phyloP scores from a whole-genome alignment of 2,888 invertebrate species.

The Polyommatus icarus region DNA sequence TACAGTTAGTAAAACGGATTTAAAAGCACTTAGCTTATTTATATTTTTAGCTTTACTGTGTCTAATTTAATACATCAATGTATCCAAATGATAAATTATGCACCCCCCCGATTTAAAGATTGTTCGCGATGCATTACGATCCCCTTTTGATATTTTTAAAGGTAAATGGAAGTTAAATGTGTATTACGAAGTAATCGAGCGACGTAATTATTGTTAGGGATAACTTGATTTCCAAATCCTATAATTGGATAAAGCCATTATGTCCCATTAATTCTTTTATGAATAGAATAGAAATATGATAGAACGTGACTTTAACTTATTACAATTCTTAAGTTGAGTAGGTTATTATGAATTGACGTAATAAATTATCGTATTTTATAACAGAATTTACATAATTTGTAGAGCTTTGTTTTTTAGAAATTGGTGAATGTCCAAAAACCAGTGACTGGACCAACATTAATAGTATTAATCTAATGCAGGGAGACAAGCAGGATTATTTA shows the following conservation, averaged over 20 bases:
- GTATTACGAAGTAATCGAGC: constrained; percentile 57
- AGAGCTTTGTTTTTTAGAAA: too few species aligned
- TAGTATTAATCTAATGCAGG: too few species aligned
- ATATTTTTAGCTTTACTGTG: not conserved
- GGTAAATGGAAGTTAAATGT: constrained; percentile 68
- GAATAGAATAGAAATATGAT: not conserved
- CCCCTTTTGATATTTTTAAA: constrained; percentile 67
- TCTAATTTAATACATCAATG: constrained; percentile 15
- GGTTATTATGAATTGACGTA: too few species aligned
- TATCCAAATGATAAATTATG: constrained; percentile 71
- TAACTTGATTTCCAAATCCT: constrained; percentile 18
- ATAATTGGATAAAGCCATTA: not conserved
- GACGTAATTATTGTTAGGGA: constrained; percentile 43
- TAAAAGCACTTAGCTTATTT: too few species aligned
- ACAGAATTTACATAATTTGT: too few species aligned
- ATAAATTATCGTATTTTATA: too few species aligned
- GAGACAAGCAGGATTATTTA: too few species aligned
- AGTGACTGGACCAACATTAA: too few species aligned
- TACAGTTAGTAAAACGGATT: too few species aligned
- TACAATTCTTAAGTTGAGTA: not conserved
- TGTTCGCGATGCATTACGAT: constrained; percentile 70
- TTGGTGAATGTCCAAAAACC: too few species aligned
- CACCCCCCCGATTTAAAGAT: constrained; percentile 74
- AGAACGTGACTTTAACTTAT: not conserved
- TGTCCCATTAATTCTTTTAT: not conserved